These are phyloP conservation scores for Sminthopsis crassicaudata DNA, from an alignment of 2,113 vertebrate species.

Conservation along the genomic window DNA sequence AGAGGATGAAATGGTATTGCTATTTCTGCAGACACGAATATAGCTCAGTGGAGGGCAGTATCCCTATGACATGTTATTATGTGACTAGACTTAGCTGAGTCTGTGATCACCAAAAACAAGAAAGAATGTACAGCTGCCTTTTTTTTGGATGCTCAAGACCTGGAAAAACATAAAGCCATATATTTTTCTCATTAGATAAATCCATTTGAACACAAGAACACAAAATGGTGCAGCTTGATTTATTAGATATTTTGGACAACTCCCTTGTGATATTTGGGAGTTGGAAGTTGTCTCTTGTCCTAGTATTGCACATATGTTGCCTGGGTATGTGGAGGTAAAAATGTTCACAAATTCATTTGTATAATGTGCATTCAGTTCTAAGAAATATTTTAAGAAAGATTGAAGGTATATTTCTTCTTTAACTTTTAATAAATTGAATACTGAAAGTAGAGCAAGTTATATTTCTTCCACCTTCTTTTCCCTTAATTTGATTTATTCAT, in stretches of 20 bases:
- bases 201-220: slow-evolving; percentile 63
- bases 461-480: slow-evolving; percentile 58
- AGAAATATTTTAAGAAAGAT: slow-evolving; percentile 46
- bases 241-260: slow-evolving; percentile 56
- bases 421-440: neutral
- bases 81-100: slow-evolving; percentile 79
- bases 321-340: neutral
- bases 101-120: slow-evolving; percentile 73
- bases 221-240: slow-evolving; percentile 70
- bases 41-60: slow-evolving; percentile 80
- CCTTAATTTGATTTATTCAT: slow-evolving; percentile 65
- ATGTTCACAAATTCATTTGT: neutral
- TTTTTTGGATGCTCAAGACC: slow-evolving; percentile 70
- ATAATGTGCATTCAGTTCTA: neutral
- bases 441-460: slow-evolving; percentile 45
- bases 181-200: slow-evolving; percentile 54
- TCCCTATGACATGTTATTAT: slow-evolving; percentile 82
- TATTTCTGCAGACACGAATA: slow-evolving; percentile 85
- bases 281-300: neutral
- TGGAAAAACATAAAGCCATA: slow-evolving; percentile 60
- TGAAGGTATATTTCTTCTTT: neutral
- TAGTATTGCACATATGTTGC: too few relatives aligned
- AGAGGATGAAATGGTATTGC: slow-evolving; percentile 81
- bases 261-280: neutral
- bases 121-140: slow-evolving; percentile 84